These are phyloP conservation scores for Geotria australis DNA, from an alignment of 2,797 vertebrate genomes.

Conservation along the genomic window DNA sequence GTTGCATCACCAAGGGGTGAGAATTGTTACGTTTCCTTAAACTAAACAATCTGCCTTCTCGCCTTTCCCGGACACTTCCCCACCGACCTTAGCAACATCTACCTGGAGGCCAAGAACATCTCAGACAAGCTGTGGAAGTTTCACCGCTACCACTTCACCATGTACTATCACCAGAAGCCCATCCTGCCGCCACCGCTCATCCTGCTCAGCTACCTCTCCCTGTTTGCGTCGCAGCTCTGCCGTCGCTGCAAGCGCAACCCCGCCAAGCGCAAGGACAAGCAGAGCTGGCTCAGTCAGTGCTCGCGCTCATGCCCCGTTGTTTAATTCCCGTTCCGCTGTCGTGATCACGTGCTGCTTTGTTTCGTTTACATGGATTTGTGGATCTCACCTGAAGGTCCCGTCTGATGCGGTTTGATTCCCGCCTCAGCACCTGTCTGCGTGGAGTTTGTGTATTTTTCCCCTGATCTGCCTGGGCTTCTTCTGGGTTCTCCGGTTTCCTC, in stretches of 20 bases:
- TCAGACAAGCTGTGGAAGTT: conserved; percentile 81
- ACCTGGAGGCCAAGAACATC: conserved; percentile 46
- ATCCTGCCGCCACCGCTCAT: conserved; percentile 75
- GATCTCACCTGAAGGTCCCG: too few relatives aligned
- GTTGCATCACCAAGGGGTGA: too few relatives aligned
- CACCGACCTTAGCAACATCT: conserved; percentile 35
- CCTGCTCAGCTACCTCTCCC: conserved; percentile 30
- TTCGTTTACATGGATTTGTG: too few relatives aligned
- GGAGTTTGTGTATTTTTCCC: too few relatives aligned
- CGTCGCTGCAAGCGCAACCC: conserved; percentile 4
- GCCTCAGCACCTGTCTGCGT: too few relatives aligned
- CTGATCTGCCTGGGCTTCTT: too few relatives aligned
- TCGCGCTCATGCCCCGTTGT: background rate
- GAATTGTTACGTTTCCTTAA: too few relatives aligned
- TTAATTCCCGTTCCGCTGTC: background rate
- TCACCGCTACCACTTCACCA: conserved; percentile 81
- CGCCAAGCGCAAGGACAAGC: background rate
- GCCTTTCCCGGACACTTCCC: too few relatives aligned
- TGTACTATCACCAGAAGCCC: conserved; percentile 62
- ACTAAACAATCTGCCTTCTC: too few relatives aligned
- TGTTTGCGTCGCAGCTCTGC: conserved; percentile 22
- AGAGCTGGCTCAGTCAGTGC: background rate
- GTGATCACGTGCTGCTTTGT: too few relatives aligned
- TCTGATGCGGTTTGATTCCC: too few relatives aligned
- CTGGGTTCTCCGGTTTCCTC: too few relatives aligned